phyloP scores from a whole-genome alignment of 2,888 invertebrate species.

The Hydriomena furcata region DNA sequence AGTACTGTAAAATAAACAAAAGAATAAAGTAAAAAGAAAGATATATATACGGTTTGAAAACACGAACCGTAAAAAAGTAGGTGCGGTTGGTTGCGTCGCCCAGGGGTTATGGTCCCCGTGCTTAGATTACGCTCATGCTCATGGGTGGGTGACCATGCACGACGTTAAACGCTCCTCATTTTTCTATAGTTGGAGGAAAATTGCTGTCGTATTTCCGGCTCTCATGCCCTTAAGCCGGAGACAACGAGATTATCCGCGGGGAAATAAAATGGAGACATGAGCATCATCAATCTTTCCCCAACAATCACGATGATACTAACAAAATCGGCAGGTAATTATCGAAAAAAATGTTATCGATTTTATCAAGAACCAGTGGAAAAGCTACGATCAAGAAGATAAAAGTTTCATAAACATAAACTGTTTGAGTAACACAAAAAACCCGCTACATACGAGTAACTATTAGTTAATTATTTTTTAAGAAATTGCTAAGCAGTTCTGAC shows the following conservation, averaged over 20 bases:
- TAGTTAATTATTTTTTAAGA: no score
- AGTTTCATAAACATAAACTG: no score
- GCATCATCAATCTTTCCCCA: conserved; percentile 71
- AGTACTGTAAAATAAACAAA: conserved; percentile 34
- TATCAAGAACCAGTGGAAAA: neutral
- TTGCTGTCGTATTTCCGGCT: conserved; percentile 80
- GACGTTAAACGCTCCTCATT: conserved; percentile 76
- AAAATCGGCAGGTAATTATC: conserved; percentile 49
- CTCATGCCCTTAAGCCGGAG: conserved; percentile 79
- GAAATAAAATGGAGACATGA: conserved; percentile 77
- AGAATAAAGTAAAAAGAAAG: conserved; percentile 37
- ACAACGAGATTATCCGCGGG: conserved; percentile 80
- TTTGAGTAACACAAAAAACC: no score
- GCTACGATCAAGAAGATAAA: neutral
- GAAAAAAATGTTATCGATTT: conserved; percentile 30
- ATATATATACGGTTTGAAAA: conserved; percentile 32
- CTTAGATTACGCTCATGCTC: conserved; percentile 39
- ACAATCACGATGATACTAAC: conserved; percentile 53
- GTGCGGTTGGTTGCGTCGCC: conserved; percentile 48
- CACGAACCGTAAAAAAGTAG: conserved; percentile 44
- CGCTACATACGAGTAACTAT: no score
- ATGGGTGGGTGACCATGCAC: conserved; percentile 64
- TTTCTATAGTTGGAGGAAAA: conserved; percentile 80
- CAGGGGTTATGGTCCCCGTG: conserved; percentile 41
- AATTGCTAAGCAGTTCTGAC: no score